phyloP scores from a whole-genome alignment of 2,888 invertebrate species.

The Dryomyza anilis region DNA sequence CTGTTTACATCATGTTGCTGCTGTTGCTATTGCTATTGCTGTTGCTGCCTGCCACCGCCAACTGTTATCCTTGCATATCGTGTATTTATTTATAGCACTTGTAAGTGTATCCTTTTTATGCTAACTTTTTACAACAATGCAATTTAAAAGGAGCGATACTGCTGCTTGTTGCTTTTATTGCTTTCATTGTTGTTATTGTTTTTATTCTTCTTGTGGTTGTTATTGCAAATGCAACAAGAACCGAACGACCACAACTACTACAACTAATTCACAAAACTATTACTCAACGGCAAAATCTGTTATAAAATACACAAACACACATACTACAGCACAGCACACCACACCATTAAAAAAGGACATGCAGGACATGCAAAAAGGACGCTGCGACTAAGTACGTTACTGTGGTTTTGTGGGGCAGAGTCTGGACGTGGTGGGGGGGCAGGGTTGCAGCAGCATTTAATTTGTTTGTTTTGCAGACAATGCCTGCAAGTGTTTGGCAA shows the following conservation, averaged over 20 bases:
- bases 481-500: not conserved
- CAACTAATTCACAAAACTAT: slow-evolving; percentile 21
- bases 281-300: slow-evolving; percentile 25
- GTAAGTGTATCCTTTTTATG: too few relatives aligned
- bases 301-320: not conserved
- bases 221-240: slow-evolving; percentile 7
- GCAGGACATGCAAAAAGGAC: not conserved
- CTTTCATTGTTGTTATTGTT: not conserved
- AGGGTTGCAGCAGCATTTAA: slow-evolving; percentile 24
- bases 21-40: not conserved
- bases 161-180: not conserved
- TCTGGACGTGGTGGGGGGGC: not conserved
- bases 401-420: too few relatives aligned
- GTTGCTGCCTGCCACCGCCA: not conserved
- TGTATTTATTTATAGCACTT: too few relatives aligned
- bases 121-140: too few relatives aligned
- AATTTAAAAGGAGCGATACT: too few relatives aligned
- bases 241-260: too few relatives aligned
- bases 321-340: not conserved
- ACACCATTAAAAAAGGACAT: not conserved
- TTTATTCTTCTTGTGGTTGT: not conserved
- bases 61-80: too few relatives aligned
- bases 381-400: too few relatives aligned
- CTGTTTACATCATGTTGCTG: too few relatives aligned
- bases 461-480: slow-evolving; percentile 13